These are phyloP conservation scores for Mycogona germanica DNA, from an alignment of 2,888 invertebrate genomes.

Conservation along the genomic window DNA sequence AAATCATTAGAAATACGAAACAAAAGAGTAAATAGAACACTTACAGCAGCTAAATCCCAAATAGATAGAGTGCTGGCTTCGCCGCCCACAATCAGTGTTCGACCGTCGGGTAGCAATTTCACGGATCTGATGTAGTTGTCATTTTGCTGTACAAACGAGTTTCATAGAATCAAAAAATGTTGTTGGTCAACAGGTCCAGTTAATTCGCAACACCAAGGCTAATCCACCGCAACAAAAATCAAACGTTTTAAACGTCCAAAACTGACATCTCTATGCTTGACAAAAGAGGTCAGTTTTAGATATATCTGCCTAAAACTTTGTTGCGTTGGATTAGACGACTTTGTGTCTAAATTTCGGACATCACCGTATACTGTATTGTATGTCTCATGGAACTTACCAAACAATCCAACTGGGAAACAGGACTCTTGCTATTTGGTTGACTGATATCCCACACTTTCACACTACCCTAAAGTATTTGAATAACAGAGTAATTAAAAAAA, in stretches of 20 bases:
- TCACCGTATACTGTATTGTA: background rate
- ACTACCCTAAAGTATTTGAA: too few species aligned
- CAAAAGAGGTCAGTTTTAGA: background rate
- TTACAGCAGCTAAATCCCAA: conserved; percentile 77
- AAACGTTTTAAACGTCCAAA: conserved; percentile 17
- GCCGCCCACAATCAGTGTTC: conserved; percentile 90
- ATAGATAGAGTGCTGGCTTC: conserved; percentile 91
- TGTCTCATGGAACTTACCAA: conserved; percentile 42
- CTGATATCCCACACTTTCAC: conserved; percentile 97
- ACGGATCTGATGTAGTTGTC: conserved; percentile 96
- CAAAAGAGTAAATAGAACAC: conserved; percentile 22
- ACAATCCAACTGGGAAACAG: conserved; percentile 79
- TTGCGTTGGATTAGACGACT: too few species aligned
- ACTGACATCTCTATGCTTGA: conserved; percentile 13
- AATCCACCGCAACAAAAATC: background rate
- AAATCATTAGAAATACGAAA: conserved; percentile 5
- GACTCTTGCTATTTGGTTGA: conserved; percentile 71
- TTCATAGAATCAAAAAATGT: background rate
- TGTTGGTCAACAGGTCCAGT: background rate
- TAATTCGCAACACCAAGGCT: background rate
- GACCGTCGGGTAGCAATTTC: conserved; percentile 83
- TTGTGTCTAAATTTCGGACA: too few species aligned
- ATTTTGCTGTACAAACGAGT: conserved; percentile 53
- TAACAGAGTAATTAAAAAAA: too few species aligned
- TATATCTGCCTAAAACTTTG: too few species aligned